These are phyloP conservation scores for Maconellicoccus hirsutus DNA, from an alignment of 1,140 invertebrate species.

Conservation along the genomic window DNA sequence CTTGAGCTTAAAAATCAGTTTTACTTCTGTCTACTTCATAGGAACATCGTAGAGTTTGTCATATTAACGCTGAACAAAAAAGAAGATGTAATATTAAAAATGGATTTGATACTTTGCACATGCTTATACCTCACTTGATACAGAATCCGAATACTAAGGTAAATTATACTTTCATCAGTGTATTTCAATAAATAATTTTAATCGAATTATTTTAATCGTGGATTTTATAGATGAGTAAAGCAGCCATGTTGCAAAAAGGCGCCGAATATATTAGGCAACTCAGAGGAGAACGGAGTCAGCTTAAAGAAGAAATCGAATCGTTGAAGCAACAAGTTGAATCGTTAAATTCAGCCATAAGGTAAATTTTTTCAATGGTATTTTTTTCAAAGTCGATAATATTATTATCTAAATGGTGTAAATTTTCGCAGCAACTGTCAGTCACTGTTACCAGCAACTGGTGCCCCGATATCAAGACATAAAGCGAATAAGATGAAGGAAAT, in stretches of 20 bases:
- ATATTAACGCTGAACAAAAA: constrained; percentile 97
- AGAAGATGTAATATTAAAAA: constrained; percentile 93
- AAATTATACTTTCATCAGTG: constrained; percentile 33
- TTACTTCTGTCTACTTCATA: constrained; percentile 29
- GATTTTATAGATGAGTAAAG: constrained; percentile 89
- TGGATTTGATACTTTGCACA: constrained; percentile 88
- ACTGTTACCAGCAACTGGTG: constrained; percentile 87
- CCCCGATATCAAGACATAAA: constrained; percentile 76
- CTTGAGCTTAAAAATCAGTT: constrained; percentile 30
- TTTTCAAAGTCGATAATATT: not conserved
- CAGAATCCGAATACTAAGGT: constrained; percentile 85
- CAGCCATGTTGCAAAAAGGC: constrained; percentile 91
- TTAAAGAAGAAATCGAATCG: constrained; percentile 81
- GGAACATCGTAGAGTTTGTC: constrained; percentile 64
- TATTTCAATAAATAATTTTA: too few species aligned
- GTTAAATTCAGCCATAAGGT: constrained; percentile 83
- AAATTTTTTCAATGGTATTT: constrained; percentile 27
- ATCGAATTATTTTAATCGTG: constrained; percentile 13
- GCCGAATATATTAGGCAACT: constrained; percentile 90
- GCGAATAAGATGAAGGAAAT: constrained; percentile 89
- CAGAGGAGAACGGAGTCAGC: constrained; percentile 67
- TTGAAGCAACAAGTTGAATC: constrained; percentile 76
- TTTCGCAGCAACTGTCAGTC: constrained; percentile 75
- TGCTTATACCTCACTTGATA: constrained; percentile 82
- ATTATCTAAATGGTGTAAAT: not conserved